Conservation (phyloP, 2,797 vertebrate species). For the Gymnothorax reevesii region DNA sequence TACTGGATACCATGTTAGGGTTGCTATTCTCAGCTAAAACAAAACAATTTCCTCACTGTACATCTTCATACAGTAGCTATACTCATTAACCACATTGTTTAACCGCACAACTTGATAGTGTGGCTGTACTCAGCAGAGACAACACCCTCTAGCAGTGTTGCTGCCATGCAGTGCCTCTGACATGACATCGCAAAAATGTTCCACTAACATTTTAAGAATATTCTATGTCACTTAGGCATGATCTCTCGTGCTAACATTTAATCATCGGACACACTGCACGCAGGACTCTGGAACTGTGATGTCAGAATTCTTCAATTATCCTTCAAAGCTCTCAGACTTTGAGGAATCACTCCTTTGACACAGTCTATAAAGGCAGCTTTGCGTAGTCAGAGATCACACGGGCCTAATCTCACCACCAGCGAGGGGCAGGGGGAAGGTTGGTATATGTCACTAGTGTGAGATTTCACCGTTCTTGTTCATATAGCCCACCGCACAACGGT, state of each 20-base stretch:
- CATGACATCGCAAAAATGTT: too few species aligned
- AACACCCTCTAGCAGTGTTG: too few species aligned
- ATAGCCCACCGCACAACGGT: not conserved
- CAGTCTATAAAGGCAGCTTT: not conserved
- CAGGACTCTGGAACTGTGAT: not conserved
- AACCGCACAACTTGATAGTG: not conserved
- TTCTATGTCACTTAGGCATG: too few species aligned
- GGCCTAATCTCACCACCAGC: not conserved
- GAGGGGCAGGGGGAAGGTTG: not conserved
- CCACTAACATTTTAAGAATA: too few species aligned
- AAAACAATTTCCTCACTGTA: too few species aligned
- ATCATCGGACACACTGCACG: not conserved
- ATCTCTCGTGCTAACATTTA: not conserved
- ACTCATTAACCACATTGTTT: too few species aligned
- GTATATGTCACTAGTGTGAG: not conserved
- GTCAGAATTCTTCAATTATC: not conserved
- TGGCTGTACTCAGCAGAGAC: too few species aligned
- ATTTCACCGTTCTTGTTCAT: not conserved
- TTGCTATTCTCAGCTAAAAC: too few species aligned
- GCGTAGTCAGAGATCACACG: not conserved
- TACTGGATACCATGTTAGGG: too few species aligned
- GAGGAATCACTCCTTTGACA: not conserved
- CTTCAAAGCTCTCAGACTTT: not conserved
- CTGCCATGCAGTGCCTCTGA: too few species aligned
- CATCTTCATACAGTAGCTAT: too few species aligned